A percentile compares a stretch with the other conserved stretches of the same genome.
These are phyloP conservation scores for Megaceryle maxima DNA, from an alignment of 2,113 vertebrate genomes.

Conservation along the genomic window DNA sequence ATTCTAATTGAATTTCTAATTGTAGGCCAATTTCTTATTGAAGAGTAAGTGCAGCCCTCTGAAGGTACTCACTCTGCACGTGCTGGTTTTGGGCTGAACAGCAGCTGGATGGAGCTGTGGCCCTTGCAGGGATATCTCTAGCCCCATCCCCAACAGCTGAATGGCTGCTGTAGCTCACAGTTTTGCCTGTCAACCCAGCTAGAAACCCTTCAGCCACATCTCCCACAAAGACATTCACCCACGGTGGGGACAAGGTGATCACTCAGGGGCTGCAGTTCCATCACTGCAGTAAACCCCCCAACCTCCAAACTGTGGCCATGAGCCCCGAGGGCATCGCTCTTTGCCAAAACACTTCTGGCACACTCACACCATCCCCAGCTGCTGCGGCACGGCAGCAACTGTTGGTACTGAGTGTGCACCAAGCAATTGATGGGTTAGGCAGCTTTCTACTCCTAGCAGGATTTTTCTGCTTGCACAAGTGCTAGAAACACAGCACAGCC, in stretches of 20 bases:
- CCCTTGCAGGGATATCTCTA: neutral
- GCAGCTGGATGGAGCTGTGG: neutral
- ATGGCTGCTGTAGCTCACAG: neutral
- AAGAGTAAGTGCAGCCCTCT: neutral
- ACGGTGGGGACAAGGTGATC: accelerated
- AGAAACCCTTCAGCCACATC: neutral
- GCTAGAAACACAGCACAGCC: neutral
- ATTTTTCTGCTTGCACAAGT: slow-evolving; percentile 4
- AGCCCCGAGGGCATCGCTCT: neutral
- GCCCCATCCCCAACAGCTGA: neutral
- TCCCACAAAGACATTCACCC: accelerated
- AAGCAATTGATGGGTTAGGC: neutral
- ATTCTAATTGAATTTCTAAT: too few species aligned
- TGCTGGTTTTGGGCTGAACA: accelerated
- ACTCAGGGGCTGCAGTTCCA: neutral
- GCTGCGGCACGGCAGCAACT: accelerated
- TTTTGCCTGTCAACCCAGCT: neutral
- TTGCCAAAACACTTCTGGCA: neutral
- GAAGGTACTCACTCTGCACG: neutral
- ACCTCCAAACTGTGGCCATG: accelerated
- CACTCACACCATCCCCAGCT: neutral
- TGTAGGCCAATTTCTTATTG: too few species aligned
- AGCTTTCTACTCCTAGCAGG: neutral
- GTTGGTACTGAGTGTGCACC: neutral
- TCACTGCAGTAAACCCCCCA: neutral